Conservation (phyloP, 2,888 invertebrate genomes). For the Laspeyria flexula region DNA sequence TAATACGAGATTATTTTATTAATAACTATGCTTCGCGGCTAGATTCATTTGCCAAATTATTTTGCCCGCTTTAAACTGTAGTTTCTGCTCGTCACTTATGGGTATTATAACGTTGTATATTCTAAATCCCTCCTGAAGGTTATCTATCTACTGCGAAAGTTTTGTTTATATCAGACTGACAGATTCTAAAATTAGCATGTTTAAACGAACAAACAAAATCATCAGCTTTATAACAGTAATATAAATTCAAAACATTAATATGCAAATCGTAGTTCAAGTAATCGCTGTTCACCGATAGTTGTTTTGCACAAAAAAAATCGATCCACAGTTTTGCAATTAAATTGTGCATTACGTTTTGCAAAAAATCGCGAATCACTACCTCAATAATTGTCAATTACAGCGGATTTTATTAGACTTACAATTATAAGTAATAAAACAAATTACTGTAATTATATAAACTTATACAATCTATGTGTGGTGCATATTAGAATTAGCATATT, state of each 20-base stretch:
- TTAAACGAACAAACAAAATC: too few relatives aligned
- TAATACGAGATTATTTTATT: neutral
- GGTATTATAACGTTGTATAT: too few relatives aligned
- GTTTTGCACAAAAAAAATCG: conserved; percentile 3
- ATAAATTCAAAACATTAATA: too few relatives aligned
- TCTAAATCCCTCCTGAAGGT: too few relatives aligned
- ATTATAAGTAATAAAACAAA: conserved; percentile 22
- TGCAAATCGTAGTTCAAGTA: neutral
- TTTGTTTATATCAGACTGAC: too few relatives aligned
- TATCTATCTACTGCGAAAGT: too few relatives aligned
- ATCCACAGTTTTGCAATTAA: conserved; percentile 10
- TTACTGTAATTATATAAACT: conserved; percentile 15
- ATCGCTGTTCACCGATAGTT: conserved; percentile 2
- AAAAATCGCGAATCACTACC: conserved; percentile 6
- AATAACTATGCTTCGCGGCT: too few relatives aligned
- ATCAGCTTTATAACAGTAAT: too few relatives aligned
- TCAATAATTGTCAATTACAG: conserved; percentile 14
- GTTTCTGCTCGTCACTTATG: too few relatives aligned
- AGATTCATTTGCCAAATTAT: too few relatives aligned
- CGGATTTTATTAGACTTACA: conserved; percentile 14
- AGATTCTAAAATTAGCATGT: too few relatives aligned
- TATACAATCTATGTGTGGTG: conserved; percentile 5
- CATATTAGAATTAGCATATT: conserved; percentile 17
- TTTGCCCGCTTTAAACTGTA: too few relatives aligned
- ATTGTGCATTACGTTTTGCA: conserved; percentile 9